These are phyloP conservation scores for Ctenodactylus gundi DNA, from an alignment of 2,113 vertebrate species.

Conservation along the genomic window DNA sequence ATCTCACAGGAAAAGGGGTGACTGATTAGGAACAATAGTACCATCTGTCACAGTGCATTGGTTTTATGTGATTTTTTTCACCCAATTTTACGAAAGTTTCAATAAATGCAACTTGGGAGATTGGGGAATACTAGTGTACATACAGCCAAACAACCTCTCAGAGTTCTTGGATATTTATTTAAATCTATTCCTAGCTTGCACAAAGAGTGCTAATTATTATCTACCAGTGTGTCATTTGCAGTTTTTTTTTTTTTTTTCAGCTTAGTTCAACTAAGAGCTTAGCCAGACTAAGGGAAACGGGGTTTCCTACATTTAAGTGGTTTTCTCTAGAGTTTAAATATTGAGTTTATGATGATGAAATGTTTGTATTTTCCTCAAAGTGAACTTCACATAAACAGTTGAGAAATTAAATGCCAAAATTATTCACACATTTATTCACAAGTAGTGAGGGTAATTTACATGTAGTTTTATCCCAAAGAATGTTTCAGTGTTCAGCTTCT, in stretches of 20 bases:
- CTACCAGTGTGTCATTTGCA: background rate
- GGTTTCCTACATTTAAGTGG: background rate
- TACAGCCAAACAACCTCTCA: too few species aligned
- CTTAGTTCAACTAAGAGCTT: background rate
- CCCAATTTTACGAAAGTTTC: background rate
- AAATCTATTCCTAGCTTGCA: background rate
- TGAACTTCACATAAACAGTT: background rate
- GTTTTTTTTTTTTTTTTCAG: background rate
- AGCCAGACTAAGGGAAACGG: background rate
- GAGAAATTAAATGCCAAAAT: background rate
- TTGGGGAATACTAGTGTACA: background rate
- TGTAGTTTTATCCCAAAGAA: background rate
- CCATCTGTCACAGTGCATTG: background rate
- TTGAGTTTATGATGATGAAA: background rate
- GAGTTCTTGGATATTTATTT: background rate
- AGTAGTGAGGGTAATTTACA: background rate
- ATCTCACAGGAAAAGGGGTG: background rate
- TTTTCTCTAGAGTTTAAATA: constrained; percentile 8
- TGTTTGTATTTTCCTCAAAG: background rate
- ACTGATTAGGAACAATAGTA: background rate
- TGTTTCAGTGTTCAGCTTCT: background rate
- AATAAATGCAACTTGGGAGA: background rate
- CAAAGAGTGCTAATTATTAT: background rate
- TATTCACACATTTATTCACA: background rate
- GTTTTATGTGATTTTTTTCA: background rate